Base-by-base conservation (phyloP, 2,797 vertebrate genomes). In the Gymnopithys bicolor region DNA sequence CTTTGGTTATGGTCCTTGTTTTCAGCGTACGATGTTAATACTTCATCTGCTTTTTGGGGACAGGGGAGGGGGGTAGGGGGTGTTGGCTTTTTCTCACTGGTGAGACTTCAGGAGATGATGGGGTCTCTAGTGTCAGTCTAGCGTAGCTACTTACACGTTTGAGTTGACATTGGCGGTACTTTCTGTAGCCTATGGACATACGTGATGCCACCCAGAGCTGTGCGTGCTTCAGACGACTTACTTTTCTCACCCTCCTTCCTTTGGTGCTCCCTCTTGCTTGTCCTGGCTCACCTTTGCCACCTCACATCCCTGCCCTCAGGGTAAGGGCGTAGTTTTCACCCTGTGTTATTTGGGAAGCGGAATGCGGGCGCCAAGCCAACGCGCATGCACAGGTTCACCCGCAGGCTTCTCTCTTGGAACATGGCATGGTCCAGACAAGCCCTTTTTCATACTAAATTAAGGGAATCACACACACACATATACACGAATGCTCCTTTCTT, bases 1-100 rank as follows among this genome's bases (percentile, higher is more conserved):
- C 80, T 96, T 97, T 93, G 94, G 69, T 95, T 94, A 49, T 69
- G 93, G 95, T 95, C 92, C 95, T 60, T 87, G 73, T 93, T 97
- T 87, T 81, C 73, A 82, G 94, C 83, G 24, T 97, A 94, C 14
- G 3, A 59, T 96, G 91, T 95, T 89, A 79, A 84, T 96, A 80
- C 75, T 95, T 96, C 87, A 82, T 75, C 68, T 85, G 87, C 91
- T 92, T 95, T 90, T 43, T 5, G 46, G 77, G 73, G 45, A 64
- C 0, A 2, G 78, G 45, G 33, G 35, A 5, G 19, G 52, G 10
- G 73, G 85, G 16, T 6, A 67, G 71, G 94, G 49, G 63, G 1
- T 2, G 0, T 14, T 49, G 58, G 13, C 5, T 73, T 71, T 64
- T 56, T 96, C 92, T 91, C 43, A 46, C 81, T 91, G 58, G 62